Percentiles rank a stretch among this genome's conserved stretches.
phyloP scores from a whole-genome alignment of 2,888 invertebrate species.

The Ormyrus rosae region DNA sequence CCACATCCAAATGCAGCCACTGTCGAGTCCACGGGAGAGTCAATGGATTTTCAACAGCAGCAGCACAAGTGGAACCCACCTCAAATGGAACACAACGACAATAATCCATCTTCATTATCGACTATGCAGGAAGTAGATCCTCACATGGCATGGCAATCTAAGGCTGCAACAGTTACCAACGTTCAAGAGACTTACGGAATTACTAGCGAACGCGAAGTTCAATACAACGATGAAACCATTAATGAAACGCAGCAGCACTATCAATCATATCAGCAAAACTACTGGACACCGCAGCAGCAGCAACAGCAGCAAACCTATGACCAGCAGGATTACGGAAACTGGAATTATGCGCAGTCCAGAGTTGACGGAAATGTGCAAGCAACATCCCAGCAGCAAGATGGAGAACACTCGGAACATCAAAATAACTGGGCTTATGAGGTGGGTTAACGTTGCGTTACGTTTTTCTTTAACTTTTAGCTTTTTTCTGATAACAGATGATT shows the following conservation, averaged over 20 bases:
- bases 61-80: constrained; percentile 62
- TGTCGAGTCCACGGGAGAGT: constrained; percentile 30
- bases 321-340: constrained; percentile 62
- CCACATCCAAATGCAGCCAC: background rate
- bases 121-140: constrained; percentile 63
- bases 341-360: constrained; percentile 64
- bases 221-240: constrained; percentile 61
- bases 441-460: constrained; percentile 53
- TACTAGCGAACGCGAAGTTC: constrained; percentile 59
- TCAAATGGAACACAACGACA: constrained; percentile 63
- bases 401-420: constrained; percentile 67
- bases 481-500: background rate
- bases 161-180: constrained; percentile 60
- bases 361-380: constrained; percentile 66
- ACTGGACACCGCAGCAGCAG: constrained; percentile 62
- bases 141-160: constrained; percentile 69
- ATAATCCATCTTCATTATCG: constrained; percentile 65
- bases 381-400: constrained; percentile 65
- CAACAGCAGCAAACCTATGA: constrained; percentile 66
- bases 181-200: constrained; percentile 64
- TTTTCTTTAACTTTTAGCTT: constrained; percentile 29
- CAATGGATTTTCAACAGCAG: constrained; percentile 47
- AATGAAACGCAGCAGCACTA: constrained; percentile 63
- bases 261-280: constrained; percentile 66
- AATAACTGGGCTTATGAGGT: constrained; percentile 75